Conservation (phyloP, 2,113 vertebrate genomes). For the Anolis sagrei region DNA sequence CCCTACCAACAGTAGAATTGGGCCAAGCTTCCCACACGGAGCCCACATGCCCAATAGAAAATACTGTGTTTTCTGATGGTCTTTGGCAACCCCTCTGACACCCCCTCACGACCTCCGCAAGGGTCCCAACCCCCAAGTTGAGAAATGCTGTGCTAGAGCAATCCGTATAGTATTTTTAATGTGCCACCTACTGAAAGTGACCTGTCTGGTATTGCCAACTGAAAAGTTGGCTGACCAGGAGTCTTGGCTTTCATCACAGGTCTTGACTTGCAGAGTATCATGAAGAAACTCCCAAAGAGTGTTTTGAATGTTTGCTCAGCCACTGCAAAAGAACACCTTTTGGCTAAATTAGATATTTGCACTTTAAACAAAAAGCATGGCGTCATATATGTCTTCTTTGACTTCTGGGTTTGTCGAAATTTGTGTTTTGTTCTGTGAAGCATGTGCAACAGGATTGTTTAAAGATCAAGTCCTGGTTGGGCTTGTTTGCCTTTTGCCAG, state of each 20-base stretch:
- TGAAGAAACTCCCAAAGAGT: background rate
- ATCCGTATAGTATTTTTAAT: background rate
- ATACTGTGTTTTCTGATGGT: too few species aligned
- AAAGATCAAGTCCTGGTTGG: background rate
- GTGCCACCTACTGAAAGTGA: background rate
- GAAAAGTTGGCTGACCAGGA: background rate
- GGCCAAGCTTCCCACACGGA: too few species aligned
- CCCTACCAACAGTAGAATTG: too few species aligned
- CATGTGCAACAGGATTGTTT: background rate
- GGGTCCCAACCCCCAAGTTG: too few species aligned
- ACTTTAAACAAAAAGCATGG: conserved; percentile 14
- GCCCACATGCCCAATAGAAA: too few species aligned
- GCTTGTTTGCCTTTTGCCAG: conserved; percentile 8
- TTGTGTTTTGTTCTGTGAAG: background rate
- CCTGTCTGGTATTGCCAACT: background rate
- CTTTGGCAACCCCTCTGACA: too few species aligned
- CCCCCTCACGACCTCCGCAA: too few species aligned
- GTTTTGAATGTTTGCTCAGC: conserved; percentile 12
- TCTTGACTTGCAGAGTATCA: too few species aligned
- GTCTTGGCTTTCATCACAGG: background rate
- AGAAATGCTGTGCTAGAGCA: too few species aligned
- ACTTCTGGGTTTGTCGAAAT: background rate
- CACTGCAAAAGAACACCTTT: conserved; percentile 24
- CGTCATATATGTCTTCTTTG: background rate
- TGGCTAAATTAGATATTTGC: background rate